Evolutionary conservation across 2,888 invertebrate species (phyloP), one percentile per base, ranked within the genome.

Genomic region (Pseudoips prasinana): DNA sequence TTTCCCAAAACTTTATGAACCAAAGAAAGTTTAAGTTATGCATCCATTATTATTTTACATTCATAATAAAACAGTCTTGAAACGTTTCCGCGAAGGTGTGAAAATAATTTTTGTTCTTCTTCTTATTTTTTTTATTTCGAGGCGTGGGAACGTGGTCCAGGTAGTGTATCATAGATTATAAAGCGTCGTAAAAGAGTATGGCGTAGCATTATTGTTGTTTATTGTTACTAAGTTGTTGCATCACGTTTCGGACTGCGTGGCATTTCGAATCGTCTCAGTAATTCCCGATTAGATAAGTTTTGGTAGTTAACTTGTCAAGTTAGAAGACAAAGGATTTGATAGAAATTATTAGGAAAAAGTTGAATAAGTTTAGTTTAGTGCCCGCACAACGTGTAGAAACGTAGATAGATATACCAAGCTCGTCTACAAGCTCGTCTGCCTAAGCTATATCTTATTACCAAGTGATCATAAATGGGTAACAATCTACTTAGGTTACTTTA

Each of bases 71-170:
- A 77, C 61, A 67, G 59, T 68, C 59, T 69, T 68, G 70, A 76
- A 76, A 72, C 71, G 77, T 77, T 81, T 77, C 80, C 73, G 73
- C 76, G 78, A 78, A 87, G 87, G 88, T 87, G 88, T 87, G 85
- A 87, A 86, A 86, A 84, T 84, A 46, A 82, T 83, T 84, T 83
- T 79, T 76, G 80, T 83, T 81, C 70, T 75, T 70, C 59, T 61
- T 66, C 52, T 62, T 63, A 64, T 67, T 68, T 66, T 58, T 65
- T 63, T 61, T 52, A 55, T 46, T 61, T 58, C 45, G 56, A 64
- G 67, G 65, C 86, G 88, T 88, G 88, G 78, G 88, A 88, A 87
- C 68, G 64, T 29, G 33, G 52, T 56, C 37, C 70, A 72, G 74
- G 70, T 80, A 78, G 72, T 51, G 52, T 55, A 58, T 68, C 63